Base-by-base conservation (phyloP, 2,888 invertebrate genomes). In the Tortricodes alternella region DNA sequence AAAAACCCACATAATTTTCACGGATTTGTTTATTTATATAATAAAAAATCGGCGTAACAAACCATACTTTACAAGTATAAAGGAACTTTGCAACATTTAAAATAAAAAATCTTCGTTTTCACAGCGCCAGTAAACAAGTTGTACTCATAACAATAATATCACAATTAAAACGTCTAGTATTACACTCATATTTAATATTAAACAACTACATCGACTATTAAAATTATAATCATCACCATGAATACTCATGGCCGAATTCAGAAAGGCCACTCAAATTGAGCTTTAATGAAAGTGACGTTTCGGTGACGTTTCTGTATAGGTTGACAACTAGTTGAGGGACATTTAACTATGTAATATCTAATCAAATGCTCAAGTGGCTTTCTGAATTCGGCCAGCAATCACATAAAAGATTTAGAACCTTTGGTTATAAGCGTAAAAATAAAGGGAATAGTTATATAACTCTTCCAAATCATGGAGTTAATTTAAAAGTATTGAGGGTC, bases 21-120 rank as follows among this genome's bases (percentile, higher is more conserved):
- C 61, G 50, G 58, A 60, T 60, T 51, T 53, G 39, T 76, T 77
- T 76, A 75, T 75, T 77, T 50, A 68, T 71, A 71, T 66, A 62
- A 70, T 64, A 63, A 53, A 72, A 73, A 69, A 57, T 49, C 65
- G 48, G 66, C 65, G 73, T 61, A 60, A 75, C 63, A 63, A 46
- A 71, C 62, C 50, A 57, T 65, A 64, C 65, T 56, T 62, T 65
- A 72, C 38, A 65, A 50, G 64, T 57, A 68, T 46, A 65, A 70
- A 70, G 53, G 49, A 68, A 71, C 64, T 64, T 64, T 41, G 34
- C 61, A 66, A 68, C 50, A 48, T 60, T 52, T 50, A 66, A 55
- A 29, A 43, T 55, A 67, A 46, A 58, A 55, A 21, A 63, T 58
- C 48, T 38, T 35, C 61, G 61, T 61, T 58, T 50, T 74, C 72